phyloP scores from a whole-genome alignment of 2,797 vertebrate genomes.

The Salarias fasciatus region DNA sequence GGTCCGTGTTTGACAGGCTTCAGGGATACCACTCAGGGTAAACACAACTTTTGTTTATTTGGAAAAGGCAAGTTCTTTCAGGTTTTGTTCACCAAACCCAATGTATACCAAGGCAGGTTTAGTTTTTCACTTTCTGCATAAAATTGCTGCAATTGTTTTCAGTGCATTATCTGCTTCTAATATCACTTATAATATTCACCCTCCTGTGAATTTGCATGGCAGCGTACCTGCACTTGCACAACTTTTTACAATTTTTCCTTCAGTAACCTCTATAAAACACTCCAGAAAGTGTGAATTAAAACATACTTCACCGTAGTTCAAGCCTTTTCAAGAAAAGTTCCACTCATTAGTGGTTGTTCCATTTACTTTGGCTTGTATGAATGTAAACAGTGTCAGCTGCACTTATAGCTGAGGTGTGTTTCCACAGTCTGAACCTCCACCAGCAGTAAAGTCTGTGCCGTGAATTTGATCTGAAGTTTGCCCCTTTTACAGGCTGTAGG shows the following conservation, averaged over 20 bases:
- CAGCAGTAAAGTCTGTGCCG: constrained; percentile 14
- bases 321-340: constrained; percentile 33
- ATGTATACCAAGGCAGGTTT: not conserved
- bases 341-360: constrained; percentile 45
- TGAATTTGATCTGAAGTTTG: not conserved
- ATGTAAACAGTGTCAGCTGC: constrained; percentile 33
- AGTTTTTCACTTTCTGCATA: not conserved
- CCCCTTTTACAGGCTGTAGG: not conserved
- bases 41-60: not conserved
- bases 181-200: too few species aligned
- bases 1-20: not conserved
- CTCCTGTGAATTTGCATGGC: too few species aligned
- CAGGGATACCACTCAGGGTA: not conserved
- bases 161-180: too few species aligned
- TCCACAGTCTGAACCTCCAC: constrained; percentile 10
- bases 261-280: constrained; percentile 1
- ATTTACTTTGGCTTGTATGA: constrained; percentile 57
- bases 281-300: too few species aligned
- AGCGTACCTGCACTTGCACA: too few species aligned
- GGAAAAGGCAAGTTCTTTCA: not conserved
- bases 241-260: too few species aligned
- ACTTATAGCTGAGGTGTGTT: constrained; percentile 29
- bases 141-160: too few species aligned
- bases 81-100: not conserved
- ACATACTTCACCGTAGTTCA: not conserved